A percentile compares a stretch with the other conserved stretches of the same genome.
phyloP scores from a whole-genome alignment of 2,888 invertebrate species.

The Morpho achilles region DNA sequence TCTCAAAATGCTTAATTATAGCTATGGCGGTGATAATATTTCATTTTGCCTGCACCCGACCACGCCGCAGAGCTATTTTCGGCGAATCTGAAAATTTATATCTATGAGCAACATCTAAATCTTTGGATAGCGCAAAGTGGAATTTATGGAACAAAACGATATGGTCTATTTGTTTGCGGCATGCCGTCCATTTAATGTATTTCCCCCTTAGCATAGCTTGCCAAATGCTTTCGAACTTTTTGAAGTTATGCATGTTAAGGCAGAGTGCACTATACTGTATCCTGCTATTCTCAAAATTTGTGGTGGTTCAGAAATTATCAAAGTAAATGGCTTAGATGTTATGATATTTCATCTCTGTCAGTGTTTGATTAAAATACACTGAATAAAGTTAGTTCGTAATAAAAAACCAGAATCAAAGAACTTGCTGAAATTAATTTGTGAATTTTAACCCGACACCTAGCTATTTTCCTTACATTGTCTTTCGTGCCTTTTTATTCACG shows the following conservation, averaged over 20 bases:
- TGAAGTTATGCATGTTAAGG: slow-evolving; percentile 6
- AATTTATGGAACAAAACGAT: slow-evolving; percentile 58
- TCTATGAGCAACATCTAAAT: slow-evolving; percentile 45
- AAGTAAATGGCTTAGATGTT: not conserved
- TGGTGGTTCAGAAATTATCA: no score
- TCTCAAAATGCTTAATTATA: no score
- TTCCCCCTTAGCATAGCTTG: slow-evolving; percentile 21
- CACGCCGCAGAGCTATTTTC: slow-evolving; percentile 9
- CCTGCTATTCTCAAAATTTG: not conserved
- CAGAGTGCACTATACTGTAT: not conserved
- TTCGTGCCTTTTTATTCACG: no score
- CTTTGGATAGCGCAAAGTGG: slow-evolving; percentile 65
- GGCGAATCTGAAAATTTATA: slow-evolving; percentile 9
- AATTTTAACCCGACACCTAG: no score
- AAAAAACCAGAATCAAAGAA: no score
- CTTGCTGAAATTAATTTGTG: no score
- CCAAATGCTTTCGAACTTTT: slow-evolving; percentile 14
- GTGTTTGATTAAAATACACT: no score
- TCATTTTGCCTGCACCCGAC: slow-evolving; percentile 2
- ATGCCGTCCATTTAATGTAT: slow-evolving; percentile 28
- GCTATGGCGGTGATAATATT: slow-evolving; percentile 1
- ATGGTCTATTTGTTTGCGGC: slow-evolving; percentile 55
- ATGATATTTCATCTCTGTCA: not conserved
- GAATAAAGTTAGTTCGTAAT: no score
- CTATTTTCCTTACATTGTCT: no score